Evolutionary conservation across 2,113 vertebrate species (phyloP), one percentile per base, ranked within the genome.

Genomic region (Uria lomvia): DNA sequence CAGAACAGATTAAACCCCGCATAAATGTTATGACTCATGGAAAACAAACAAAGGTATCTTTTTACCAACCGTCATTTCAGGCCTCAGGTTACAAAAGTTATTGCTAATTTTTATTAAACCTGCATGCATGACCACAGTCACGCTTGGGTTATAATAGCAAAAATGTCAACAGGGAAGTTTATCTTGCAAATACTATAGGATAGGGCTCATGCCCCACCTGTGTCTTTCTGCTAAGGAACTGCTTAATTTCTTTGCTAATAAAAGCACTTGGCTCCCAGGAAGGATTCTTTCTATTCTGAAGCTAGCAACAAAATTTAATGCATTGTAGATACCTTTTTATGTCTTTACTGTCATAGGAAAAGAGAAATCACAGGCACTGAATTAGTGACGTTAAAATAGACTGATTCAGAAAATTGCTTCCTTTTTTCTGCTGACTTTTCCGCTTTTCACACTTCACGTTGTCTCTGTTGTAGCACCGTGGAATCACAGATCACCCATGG

Each of bases 41-140:
- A 86, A 94, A 95, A 91, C 67, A 86, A 95, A 90, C 59, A 88
- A 71, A 92, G 38, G 42, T 91, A 40, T 86, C 76, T 72, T 15
- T 3, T 75, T 81, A 67, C 1, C 4, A 30, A 43, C 36, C 49
- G 50, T 47, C 58, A 67, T 82, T 93, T 95, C 73, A 75, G 59
- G 40, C 43, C 49, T 52, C 27, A 52, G 52, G 40, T 92, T 94
- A 65, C 43, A 75, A 45, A 88, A 86, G 34, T 47, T 91, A 74
- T 84, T 86, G 40, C 11, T 83, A 68, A 84, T 92, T 96, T 92
- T 96, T 80, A 95, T 94, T 92, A 92, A 94, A 72, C 30, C 47
- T 34, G 8, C 20, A 68, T 60, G 15, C 27, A 68, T 16, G 34
- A 67, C 30, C 45, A 49, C 60, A 29, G 38, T 55, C 19, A 14